Evolutionary conservation across 2,113 vertebrate genomes (phyloP).

Genomic region (Cricetomys ansorgei): DNA sequence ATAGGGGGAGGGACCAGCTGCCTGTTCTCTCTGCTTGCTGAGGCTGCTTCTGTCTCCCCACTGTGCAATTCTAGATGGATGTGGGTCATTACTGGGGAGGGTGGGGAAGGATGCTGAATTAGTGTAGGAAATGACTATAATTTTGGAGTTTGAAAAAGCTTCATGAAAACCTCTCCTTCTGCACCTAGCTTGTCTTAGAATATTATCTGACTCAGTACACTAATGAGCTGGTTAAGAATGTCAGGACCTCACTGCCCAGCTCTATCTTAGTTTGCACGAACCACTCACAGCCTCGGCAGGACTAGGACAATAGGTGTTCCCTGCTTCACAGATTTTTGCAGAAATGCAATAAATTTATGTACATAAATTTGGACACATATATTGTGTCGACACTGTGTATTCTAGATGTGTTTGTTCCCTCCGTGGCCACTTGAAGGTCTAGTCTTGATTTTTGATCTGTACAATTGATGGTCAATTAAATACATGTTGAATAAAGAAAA

Average conservation of each 20-base stretch:
- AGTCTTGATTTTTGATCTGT: neutral
- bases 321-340: neutral
- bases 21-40: neutral
- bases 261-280: neutral
- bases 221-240: neutral
- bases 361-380: neutral
- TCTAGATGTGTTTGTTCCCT: neutral
- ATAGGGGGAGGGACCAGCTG: neutral
- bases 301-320: neutral
- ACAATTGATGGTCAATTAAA: slow-evolving; percentile 15
- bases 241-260: neutral
- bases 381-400: neutral
- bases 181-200: neutral
- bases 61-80: neutral
- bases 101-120: neutral
- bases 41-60: neutral
- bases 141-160: slow-evolving; percentile 34
- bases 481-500: neutral
- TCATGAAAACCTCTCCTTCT: neutral
- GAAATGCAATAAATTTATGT: neutral
- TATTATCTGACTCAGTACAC: neutral
- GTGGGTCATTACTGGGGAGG: neutral
- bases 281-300: neutral
- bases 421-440: neutral
- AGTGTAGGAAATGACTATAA: neutral